A percentile compares a stretch with the other conserved stretches of the same genome.
phyloP scores from a whole-genome alignment of 2,797 vertebrate genomes.

The Meriones psammophilus region DNA sequence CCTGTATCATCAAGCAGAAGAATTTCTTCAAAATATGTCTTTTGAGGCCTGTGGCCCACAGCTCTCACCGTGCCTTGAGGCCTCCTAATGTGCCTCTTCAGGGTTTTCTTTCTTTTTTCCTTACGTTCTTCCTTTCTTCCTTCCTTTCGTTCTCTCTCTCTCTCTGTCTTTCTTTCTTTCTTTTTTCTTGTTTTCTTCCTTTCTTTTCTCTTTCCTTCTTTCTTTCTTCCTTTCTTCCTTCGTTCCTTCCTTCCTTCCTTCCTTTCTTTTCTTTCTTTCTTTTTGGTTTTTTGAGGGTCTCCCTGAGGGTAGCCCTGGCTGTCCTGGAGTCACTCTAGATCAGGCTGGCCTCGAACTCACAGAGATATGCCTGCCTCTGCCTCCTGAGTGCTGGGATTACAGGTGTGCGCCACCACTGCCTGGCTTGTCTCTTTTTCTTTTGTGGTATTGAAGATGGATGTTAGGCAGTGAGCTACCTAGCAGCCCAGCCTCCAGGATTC shows the following conservation, averaged over 20 bases:
- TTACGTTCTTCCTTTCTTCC: too few species aligned
- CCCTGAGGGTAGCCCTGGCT: not conserved
- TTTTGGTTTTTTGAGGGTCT: not conserved
- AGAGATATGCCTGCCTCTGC: not conserved
- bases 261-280: too few species aligned
- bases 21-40: slow-evolving; percentile 61
- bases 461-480: not conserved
- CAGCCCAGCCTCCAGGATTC: not conserved
- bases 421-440: not conserved
- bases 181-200: not conserved
- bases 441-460: not conserved
- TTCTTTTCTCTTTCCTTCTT: too few species aligned
- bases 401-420: too few species aligned
- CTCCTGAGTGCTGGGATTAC: not conserved
- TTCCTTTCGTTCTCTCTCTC: not conserved
- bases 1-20: slow-evolving; percentile 55
- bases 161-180: not conserved
- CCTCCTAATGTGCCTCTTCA: not conserved
- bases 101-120: not conserved
- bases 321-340: not conserved
- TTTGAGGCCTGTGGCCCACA: not conserved
- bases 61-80: not conserved
- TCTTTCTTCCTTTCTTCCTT: not conserved
- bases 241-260: too few species aligned
- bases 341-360: not conserved